Base-by-base conservation (phyloP, 2,113 vertebrate genomes). In the Apus apus region DNA sequence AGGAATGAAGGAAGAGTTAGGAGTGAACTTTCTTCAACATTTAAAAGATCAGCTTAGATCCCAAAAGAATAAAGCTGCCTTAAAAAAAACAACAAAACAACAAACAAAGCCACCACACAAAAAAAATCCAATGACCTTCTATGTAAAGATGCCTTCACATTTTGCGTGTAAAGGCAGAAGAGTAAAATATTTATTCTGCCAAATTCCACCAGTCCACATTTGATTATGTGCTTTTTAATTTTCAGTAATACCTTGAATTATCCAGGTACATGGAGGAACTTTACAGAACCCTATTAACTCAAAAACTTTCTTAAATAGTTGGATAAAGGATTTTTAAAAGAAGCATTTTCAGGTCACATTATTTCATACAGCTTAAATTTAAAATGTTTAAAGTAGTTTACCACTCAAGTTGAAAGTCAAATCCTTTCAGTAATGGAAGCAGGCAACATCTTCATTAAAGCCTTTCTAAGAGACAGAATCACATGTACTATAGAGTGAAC, bases 161-260 rank as follows among this genome's bases (percentile, higher is more conserved):
- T 64, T 45, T 65, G 11, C 51, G 34, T 27, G 78, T 71, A 38
- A 71, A 87, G 27, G 15, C 29, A 73, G 5, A 58, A 9, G 9
- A 68, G 8, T n/a, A 25, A 36, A 62, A 1, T 5, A 64, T 36
- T 75, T 45, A 27, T 85, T 54, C 23, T 64, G n/a, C 46, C 71
- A 2, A 38, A 25, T 32, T 64, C 48, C 32, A 29, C 23, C 1
- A 0, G 22, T 60, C n/a, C 29, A 56, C 0, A 2, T 40, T 22
- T 54, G 29, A 64, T 15, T 57, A 8, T 1, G 2, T 12, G 21
- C n/a, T 46, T 65, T 56, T 16, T 14, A 9, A 19, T 84, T 70
- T 45, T 80, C 75, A 66, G 26, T 6, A 77, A 56, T 30, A 43
- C 13, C 16, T 38, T 54, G 13, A 70, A 72, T 82, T 78, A 34